phyloP scores from a whole-genome alignment of 2,888 invertebrate species.

The Oscheius sp. region DNA sequence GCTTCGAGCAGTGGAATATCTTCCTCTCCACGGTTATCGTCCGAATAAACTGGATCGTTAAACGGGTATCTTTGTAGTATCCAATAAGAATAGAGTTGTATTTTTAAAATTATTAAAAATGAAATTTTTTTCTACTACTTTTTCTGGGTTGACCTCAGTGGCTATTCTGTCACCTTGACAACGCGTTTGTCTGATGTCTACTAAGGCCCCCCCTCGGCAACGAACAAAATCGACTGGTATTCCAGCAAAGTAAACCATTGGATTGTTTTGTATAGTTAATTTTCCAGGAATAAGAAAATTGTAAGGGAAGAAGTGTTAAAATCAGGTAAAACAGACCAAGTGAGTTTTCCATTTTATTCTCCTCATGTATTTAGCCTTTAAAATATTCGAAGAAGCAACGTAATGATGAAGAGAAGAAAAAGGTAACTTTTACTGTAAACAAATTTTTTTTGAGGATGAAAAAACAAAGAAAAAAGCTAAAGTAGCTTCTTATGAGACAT shows the following conservation, averaged over 20 bases:
- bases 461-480: too few relatives aligned
- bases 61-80: background rate
- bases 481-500: too few relatives aligned
- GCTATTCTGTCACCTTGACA: too few relatives aligned
- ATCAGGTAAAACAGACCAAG: too few relatives aligned
- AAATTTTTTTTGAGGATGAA: background rate
- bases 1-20: constrained; percentile 51
- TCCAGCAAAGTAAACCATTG: background rate
- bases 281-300: background rate
- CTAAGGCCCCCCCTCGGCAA: background rate
- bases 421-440: background rate
- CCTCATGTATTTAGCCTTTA: background rate
- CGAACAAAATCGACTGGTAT: background rate
- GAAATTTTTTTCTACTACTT: too few relatives aligned
- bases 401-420: background rate
- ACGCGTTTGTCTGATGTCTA: constrained; percentile 8
- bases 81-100: too few relatives aligned
- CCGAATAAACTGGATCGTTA: background rate
- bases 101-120: too few relatives aligned
- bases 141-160: too few relatives aligned
- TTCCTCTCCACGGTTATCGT: constrained; percentile 31
- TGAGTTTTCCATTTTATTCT: too few relatives aligned
- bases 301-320: too few relatives aligned
- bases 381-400: background rate
- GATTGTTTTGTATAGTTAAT: background rate